Conservation (phyloP, 1,140 invertebrate species). For the Hestina assimilis region DNA sequence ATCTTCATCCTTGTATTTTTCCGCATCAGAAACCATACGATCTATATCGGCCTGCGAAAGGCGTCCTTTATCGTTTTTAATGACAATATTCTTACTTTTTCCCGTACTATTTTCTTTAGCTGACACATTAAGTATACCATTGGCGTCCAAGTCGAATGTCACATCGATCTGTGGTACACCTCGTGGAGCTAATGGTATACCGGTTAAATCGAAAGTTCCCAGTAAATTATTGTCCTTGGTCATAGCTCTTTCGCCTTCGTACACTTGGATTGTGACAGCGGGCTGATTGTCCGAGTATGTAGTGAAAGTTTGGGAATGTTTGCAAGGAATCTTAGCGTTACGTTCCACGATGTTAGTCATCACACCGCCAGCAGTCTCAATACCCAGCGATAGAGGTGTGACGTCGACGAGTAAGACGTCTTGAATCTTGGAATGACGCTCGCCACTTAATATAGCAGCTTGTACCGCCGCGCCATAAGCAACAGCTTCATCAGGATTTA, state of each 20-base stretch:
- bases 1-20: conserved; percentile 84
- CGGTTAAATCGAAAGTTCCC: conserved; percentile 87
- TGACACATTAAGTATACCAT: conserved; percentile 86
- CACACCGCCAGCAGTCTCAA: conserved; percentile 80
- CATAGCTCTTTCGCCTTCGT: conserved; percentile 86
- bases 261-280: conserved; percentile 83
- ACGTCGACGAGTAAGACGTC: conserved; percentile 79
- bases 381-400: conserved; percentile 79
- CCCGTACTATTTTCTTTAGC: conserved; percentile 82
- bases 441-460: conserved; percentile 70
- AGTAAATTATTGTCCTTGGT: conserved; percentile 88
- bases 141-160: conserved; percentile 84
- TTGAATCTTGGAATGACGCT: conserved; percentile 79
- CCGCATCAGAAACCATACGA: conserved; percentile 90
- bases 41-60: conserved; percentile 94
- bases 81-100: conserved; percentile 88
- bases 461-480: conserved; percentile 76
- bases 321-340: conserved; percentile 81
- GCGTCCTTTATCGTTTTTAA: conserved; percentile 95
- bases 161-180: conserved; percentile 88
- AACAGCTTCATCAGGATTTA: conserved; percentile 77
- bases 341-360: conserved; percentile 83
- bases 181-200: conserved; percentile 90
- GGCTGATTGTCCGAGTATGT: conserved; percentile 86
- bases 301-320: conserved; percentile 81